phyloP scores from a whole-genome alignment of 2,888 invertebrate species.

The Balanococcus diminutus region DNA sequence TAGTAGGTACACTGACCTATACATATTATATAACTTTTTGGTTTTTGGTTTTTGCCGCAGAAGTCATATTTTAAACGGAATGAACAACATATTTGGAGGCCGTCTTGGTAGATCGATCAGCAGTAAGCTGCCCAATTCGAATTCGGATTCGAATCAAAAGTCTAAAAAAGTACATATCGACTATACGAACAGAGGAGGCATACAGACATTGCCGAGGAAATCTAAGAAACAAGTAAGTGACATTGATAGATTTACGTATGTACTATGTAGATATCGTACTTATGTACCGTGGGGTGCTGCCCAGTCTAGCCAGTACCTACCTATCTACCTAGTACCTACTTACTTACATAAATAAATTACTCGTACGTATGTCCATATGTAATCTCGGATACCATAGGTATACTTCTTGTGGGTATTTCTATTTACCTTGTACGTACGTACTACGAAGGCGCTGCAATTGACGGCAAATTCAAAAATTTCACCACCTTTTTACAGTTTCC shows the following conservation, averaged over 20 bases:
- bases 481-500: too few species aligned
- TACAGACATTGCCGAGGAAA: conserved; percentile 77
- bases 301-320: too few species aligned
- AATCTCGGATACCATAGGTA: too few species aligned
- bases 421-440: too few species aligned
- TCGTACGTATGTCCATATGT: too few species aligned
- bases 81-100: conserved; percentile 73
- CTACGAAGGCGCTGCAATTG: too few species aligned
- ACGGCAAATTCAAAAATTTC: too few species aligned
- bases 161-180: conserved; percentile 50
- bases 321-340: background rate
- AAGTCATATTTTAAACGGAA: conserved; percentile 62
- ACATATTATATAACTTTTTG: too few species aligned
- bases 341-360: background rate
- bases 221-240: conserved; percentile 45
- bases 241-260: background rate
- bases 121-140: conserved; percentile 71
- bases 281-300: too few species aligned
- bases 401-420: too few species aligned
- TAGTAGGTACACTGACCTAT: too few species aligned
- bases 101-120: conserved; percentile 83
- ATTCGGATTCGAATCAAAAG: conserved; percentile 64
- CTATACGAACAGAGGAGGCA: conserved; percentile 58
- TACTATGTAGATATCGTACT: too few species aligned
- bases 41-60: conserved; percentile 65